Evolutionary conservation across 2,888 invertebrate genomes (phyloP), one percentile per base, ranked within the genome.

Genomic region (Scaptomyza cyrtandrae): DNA sequence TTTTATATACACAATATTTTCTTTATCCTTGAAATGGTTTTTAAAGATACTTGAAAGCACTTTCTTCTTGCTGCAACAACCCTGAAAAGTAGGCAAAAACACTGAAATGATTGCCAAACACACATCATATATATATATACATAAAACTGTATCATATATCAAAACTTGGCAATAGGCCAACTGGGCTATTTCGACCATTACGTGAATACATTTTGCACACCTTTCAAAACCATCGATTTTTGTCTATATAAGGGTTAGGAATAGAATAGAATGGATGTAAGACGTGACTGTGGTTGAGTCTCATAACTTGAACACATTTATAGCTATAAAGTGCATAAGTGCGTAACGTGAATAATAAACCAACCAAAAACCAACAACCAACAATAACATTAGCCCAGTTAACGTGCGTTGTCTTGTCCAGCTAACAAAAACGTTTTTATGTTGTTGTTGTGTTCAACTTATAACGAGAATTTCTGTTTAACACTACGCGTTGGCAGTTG

Each of bases 51-150:
- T 24, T 24, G 24, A 24, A 24, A 3, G 13, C 11, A 35, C 13
- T 35, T 37, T 14, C 29, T 6, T 29, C 29, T 1, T 29, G 6
- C 29, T 7, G 29, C 11, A 3, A 14, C 39, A 80, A 66, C 84
- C 75, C 80, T 80, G 80, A 80, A 80, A 83, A 80, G 64, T 78
- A 72, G 57, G 71, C 79, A 69, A 79, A 53, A 4, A 33, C 33
- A 37, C 43, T 29, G 7, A 59, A 33, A 37, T 7, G 14, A 39
- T n/a, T 53, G 14, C n/a, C 24, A 48, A 3, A 27, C 35, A 5
- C 13, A 5, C 6, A 50, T 48, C 3, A 57, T 48, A 29, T 11
- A 48, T 19, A 29, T 19, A 24, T 24, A 3, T 24, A 24, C 3
- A 1, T n/a, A 19, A 19, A 19, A 19, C 33, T 31, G 44, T 13